Evolutionary conservation across 64 coral and sea anemone genomes (phyloP).

Genomic region (Actinia tenebrosa): DNA sequence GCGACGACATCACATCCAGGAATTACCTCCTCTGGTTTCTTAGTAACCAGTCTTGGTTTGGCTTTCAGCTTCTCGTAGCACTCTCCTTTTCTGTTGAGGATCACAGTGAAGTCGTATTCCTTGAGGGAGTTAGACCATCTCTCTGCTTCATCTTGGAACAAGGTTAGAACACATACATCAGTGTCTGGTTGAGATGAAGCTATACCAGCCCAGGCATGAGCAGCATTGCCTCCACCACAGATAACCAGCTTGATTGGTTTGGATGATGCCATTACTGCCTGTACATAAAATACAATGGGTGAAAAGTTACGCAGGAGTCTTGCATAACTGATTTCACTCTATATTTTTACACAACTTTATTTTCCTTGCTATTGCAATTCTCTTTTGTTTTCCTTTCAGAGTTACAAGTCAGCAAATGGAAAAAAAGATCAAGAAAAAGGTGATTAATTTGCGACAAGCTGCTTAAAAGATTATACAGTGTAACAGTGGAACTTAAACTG

Average conservation of each 20-base stretch:
- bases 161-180: conserved; percentile 54
- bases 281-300: too few relatives aligned
- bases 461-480: too few relatives aligned
- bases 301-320: too few relatives aligned
- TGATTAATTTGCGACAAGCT: too few relatives aligned
- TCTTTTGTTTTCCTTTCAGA: too few relatives aligned
- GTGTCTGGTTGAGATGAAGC: conserved; percentile 39
- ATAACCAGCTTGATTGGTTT: conserved; percentile 30
- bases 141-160: conserved; percentile 72
- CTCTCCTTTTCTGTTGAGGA: background rate
- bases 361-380: too few relatives aligned
- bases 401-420: too few relatives aligned
- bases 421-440: too few relatives aligned
- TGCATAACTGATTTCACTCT: too few relatives aligned
- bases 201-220: conserved; percentile 57
- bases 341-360: too few relatives aligned
- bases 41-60: conserved; percentile 59
- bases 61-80: background rate
- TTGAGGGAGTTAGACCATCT: conserved; percentile 25
- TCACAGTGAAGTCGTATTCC: background rate
- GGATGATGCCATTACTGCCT: too few relatives aligned
- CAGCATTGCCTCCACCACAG: conserved; percentile 51
- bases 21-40: conserved; percentile 51
- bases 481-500: too few relatives aligned
- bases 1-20: conserved; percentile 46